A percentile compares a stretch with the other conserved stretches of the same genome.
Conservation (phyloP, 1,140 invertebrate genomes). For the Daktulosphaira vitifoliae region DNA sequence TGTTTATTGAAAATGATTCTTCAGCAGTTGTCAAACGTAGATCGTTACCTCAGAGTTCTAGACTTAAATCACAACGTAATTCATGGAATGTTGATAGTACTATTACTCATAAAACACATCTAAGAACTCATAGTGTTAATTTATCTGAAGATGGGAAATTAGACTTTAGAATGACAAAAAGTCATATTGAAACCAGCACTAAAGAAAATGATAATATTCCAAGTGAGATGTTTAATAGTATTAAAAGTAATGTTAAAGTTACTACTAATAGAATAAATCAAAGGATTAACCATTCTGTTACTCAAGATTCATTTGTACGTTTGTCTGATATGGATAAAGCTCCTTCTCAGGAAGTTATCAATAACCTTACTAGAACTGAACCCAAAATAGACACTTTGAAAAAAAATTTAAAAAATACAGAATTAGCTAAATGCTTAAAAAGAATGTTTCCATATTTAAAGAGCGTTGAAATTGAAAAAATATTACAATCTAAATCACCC, state of each 20-base stretch:
- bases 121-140: slow-evolving; percentile 52
- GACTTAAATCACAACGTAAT: slow-evolving; percentile 49
- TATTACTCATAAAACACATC: slow-evolving; percentile 45
- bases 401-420: slow-evolving; percentile 30
- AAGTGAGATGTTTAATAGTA: slow-evolving; percentile 32
- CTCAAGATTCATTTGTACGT: slow-evolving; percentile 45
- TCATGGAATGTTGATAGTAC: slow-evolving; percentile 48
- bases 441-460: slow-evolving; percentile 33
- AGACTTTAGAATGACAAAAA: slow-evolving; percentile 23
- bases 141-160: slow-evolving; percentile 43
- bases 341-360: slow-evolving; percentile 26
- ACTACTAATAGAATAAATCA: slow-evolving; percentile 37
- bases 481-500: slow-evolving; percentile 30
- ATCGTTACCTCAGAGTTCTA: slow-evolving; percentile 47
- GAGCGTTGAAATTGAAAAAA: slow-evolving; percentile 23
- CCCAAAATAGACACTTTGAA: slow-evolving; percentile 30
- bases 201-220: slow-evolving; percentile 33
- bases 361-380: slow-evolving; percentile 36
- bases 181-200: slow-evolving; percentile 32
- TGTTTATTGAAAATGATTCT: slow-evolving; percentile 54
- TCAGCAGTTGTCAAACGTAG: slow-evolving; percentile 47
- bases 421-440: slow-evolving; percentile 28
- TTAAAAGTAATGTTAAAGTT: slow-evolving; percentile 35
- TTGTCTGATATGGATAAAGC: slow-evolving; percentile 52
- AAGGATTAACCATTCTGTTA: slow-evolving; percentile 32